Percentiles rank a stretch among this genome's conserved stretches.
These are phyloP conservation scores for Pycnomerus fuliginosus DNA, from an alignment of 2,888 invertebrate genomes.

Conservation along the genomic window DNA sequence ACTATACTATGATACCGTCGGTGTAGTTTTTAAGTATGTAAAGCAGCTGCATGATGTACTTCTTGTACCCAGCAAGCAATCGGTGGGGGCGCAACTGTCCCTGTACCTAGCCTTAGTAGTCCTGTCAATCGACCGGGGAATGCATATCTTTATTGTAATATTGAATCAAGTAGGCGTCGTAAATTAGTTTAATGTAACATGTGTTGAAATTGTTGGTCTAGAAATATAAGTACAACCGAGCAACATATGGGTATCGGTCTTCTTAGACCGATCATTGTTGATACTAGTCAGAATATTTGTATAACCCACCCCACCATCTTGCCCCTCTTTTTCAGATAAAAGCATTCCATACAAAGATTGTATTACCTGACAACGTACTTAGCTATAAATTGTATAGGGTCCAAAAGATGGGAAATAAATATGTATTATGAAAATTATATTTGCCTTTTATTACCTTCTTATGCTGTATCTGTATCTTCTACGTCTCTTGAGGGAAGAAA, in stretches of 20 bases:
- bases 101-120: conserved; percentile 51
- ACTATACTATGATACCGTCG: conserved; percentile 30
- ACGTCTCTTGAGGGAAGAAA: no score
- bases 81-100: conserved; percentile 34
- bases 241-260: conserved; percentile 28
- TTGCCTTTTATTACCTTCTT: no score
- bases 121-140: conserved; percentile 51
- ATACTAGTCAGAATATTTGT: conserved; percentile 55
- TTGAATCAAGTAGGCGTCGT: conserved; percentile 47
- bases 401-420: conserved; percentile 72
- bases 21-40: conserved; percentile 29
- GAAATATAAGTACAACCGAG: conserved; percentile 49
- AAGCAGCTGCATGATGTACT: conserved; percentile 30
- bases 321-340: conserved; percentile 52
- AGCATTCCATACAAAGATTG: conserved; percentile 56
- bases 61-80: conserved; percentile 39
- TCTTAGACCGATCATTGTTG: conserved; percentile 40
- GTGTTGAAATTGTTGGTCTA: conserved; percentile 52
- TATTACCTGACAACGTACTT: conserved; percentile 60
- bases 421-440: conserved; percentile 61
- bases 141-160: conserved; percentile 53
- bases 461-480: no score
- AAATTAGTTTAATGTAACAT: conserved; percentile 52
- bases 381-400: conserved; percentile 73
- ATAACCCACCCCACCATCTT: conserved; percentile 54